These are phyloP conservation scores for Pterois miles DNA, from an alignment of 2,797 vertebrate genomes.

Conservation along the genomic window DNA sequence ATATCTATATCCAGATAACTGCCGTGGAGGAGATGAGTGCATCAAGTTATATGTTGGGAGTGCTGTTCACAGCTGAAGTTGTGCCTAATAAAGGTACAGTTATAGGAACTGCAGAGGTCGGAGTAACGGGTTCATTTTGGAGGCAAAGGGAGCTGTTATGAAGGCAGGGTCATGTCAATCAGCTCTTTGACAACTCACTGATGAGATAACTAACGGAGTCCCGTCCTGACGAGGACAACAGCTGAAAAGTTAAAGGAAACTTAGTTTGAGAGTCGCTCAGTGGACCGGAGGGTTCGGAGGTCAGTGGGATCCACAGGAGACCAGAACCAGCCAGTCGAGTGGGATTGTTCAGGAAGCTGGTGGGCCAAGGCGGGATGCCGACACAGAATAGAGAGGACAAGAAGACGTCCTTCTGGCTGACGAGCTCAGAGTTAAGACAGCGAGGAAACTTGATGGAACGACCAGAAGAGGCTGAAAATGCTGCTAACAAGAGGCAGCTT, in stretches of 20 bases:
- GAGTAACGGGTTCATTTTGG: background rate
- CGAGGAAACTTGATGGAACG: background rate
- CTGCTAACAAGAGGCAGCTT: background rate
- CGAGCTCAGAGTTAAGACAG: background rate
- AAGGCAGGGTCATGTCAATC: background rate
- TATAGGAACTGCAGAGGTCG: background rate
- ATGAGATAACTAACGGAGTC: background rate
- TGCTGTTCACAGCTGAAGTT: background rate
- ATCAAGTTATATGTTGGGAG: background rate
- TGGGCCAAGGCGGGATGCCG: conserved; percentile 8
- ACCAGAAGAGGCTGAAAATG: background rate
- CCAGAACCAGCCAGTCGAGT: conserved; percentile 1
- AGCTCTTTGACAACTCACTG: background rate
- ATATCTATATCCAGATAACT: background rate
- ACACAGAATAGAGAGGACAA: background rate
- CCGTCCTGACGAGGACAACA: background rate
- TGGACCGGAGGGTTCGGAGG: background rate
- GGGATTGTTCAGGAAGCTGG: conserved; percentile 5
- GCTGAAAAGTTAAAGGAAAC: conserved; percentile 1
- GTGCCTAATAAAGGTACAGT: background rate
- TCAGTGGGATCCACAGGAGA: background rate
- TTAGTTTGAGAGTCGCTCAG: conserved; percentile 4
- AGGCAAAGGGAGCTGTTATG: background rate
- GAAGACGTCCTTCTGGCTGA: background rate
- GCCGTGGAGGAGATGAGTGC: background rate